Evolutionary conservation across 2,113 vertebrate species (phyloP).

Genomic region (Oryzias javanicus): DNA sequence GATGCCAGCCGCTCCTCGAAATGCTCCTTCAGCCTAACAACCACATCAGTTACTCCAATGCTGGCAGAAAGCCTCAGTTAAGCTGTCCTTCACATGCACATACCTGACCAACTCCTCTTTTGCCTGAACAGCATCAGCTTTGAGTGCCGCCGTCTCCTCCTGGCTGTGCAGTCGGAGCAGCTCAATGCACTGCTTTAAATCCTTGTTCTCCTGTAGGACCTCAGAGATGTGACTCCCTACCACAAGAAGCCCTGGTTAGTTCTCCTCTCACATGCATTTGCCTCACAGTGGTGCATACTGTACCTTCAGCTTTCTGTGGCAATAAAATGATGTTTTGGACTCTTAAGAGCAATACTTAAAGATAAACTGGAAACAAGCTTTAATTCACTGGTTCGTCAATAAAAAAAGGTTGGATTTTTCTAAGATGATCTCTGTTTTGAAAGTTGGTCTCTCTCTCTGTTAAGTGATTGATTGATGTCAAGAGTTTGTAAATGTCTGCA

Average conservation of each 20-base stretch:
- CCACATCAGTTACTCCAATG: not conserved
- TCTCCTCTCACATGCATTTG: not conserved
- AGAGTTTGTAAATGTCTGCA: no score
- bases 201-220: slow-evolving; percentile 84
- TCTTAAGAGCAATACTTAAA: no score
- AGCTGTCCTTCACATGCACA: not conserved
- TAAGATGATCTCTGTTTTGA: no score
- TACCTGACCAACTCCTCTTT: slow-evolving; percentile 76
- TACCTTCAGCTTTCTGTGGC: no score
- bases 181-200: slow-evolving; percentile 76
- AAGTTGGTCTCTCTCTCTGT: no score
- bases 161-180: slow-evolving; percentile 73
- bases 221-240: slow-evolving; percentile 78
- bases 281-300: not conserved
- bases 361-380: no score
- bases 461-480: no score
- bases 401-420: no score
- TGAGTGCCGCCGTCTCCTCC: slow-evolving; percentile 74
- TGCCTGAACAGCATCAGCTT: slow-evolving; percentile 59
- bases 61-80: not conserved
- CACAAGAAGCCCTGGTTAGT: not conserved
- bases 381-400: no score
- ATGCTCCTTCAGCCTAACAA: slow-evolving; percentile 77
- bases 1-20: slow-evolving; percentile 74
- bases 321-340: no score